Conservation (phyloP, 2,888 invertebrate species). For the Agriotes lineatus region DNA sequence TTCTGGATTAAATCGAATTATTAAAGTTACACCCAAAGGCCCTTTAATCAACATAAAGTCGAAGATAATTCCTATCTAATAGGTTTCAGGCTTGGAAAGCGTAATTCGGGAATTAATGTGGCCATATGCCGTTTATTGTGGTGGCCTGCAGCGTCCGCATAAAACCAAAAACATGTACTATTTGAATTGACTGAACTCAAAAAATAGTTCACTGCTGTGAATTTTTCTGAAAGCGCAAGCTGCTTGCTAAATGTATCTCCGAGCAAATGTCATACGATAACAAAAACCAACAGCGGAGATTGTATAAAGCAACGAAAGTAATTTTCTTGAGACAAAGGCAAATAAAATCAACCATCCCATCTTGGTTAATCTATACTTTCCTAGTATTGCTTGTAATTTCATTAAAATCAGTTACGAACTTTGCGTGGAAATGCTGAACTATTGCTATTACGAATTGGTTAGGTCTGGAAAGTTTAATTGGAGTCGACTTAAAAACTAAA, state of each 20-base stretch:
- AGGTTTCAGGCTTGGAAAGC: background rate
- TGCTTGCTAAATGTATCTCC: too few species aligned
- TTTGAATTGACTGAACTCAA: too few species aligned
- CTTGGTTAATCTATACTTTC: background rate
- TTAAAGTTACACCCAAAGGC: background rate
- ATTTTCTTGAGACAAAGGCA: background rate
- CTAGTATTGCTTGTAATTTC: background rate
- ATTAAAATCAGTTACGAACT: background rate
- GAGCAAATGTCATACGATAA: background rate
- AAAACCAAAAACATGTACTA: too few species aligned
- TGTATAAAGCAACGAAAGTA: background rate
- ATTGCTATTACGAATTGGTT: too few species aligned
- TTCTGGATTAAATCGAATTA: background rate
- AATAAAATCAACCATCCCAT: background rate
- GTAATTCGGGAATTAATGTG: too few species aligned
- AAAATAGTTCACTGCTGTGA: too few species aligned
- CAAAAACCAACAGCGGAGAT: background rate
- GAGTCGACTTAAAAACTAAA: too few species aligned
- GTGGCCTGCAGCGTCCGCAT: too few species aligned
- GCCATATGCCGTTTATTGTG: too few species aligned
- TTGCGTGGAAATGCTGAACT: too few species aligned
- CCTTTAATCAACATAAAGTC: background rate
- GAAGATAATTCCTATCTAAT: background rate
- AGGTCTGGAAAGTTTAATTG: too few species aligned
- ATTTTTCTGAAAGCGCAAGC: too few species aligned